phyloP scores from a whole-genome alignment of 2,888 invertebrate species.

The Rugalucina vietnamica region DNA sequence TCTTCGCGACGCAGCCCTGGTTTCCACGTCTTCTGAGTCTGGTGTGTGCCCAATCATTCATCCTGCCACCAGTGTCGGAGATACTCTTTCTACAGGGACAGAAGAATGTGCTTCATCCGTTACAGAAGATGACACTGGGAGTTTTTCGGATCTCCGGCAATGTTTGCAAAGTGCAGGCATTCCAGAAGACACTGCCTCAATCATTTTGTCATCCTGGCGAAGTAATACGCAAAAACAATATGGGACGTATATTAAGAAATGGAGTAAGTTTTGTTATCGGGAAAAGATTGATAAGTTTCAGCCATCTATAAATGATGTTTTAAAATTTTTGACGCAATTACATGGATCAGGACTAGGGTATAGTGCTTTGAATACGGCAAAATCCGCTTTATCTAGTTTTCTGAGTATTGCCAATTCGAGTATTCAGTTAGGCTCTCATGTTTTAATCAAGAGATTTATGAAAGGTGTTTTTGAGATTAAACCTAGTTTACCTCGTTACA shows the following conservation, averaged over 20 bases:
- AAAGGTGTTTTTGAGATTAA: constrained; percentile 49
- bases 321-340: constrained; percentile 31
- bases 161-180: constrained; percentile 20
- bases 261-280: constrained; percentile 44
- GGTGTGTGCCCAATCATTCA: constrained; percentile 20
- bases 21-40: constrained; percentile 35
- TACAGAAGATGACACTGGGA: constrained; percentile 35
- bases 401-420: not conserved
- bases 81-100: not conserved
- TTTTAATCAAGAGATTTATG: constrained; percentile 49
- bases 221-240: constrained; percentile 45
- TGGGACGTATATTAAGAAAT: constrained; percentile 45
- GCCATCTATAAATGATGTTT: constrained; percentile 32
- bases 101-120: not conserved
- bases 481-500: constrained; percentile 49
- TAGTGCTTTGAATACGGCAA: constrained; percentile 48
- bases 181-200: constrained; percentile 30
- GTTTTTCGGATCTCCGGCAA: constrained; percentile 46
- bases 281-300: constrained; percentile 45
- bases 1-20: constrained; percentile 58
- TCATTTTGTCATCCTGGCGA: constrained; percentile 54
- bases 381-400: not conserved
- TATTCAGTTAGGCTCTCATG: constrained; percentile 13
- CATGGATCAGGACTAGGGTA: constrained; percentile 34
- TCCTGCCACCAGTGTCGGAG: constrained; percentile 6